Evolutionary conservation across 2,888 invertebrate species (phyloP).

Genomic region (Oligia fasciuncula): DNA sequence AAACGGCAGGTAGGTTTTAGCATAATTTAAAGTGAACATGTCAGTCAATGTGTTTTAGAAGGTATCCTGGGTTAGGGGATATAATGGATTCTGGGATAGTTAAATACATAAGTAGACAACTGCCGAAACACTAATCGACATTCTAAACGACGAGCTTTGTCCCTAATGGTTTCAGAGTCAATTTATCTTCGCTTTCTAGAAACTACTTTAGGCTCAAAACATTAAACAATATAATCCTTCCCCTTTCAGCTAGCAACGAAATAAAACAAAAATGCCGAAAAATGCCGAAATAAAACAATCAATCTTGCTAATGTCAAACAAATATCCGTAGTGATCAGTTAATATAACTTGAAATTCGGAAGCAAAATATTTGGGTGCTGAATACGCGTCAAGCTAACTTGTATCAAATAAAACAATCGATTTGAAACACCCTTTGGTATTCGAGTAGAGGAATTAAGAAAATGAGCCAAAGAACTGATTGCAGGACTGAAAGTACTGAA

Average conservation of each 20-base stretch:
- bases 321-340: slow-evolving; percentile 47
- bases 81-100: slow-evolving; percentile 24
- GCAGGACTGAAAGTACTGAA: neutral
- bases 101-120: slow-evolving; percentile 21
- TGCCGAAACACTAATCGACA: slow-evolving; percentile 36
- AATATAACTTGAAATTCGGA: slow-evolving; percentile 38
- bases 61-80: slow-evolving; percentile 18
- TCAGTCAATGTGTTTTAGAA: slow-evolving; percentile 27
- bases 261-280: slow-evolving; percentile 17
- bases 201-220: slow-evolving; percentile 19
- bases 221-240: slow-evolving; percentile 3
- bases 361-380: slow-evolving; percentile 19
- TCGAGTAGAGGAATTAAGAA: neutral
- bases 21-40: slow-evolving; percentile 43
- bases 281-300: slow-evolving; percentile 27
- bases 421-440: slow-evolving; percentile 22
- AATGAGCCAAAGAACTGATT: slow-evolving; percentile 25
- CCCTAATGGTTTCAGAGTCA: slow-evolving; percentile 31
- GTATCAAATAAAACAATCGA: slow-evolving; percentile 54
- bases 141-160: slow-evolving; percentile 15
- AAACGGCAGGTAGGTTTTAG: slow-evolving; percentile 3
- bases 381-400: slow-evolving; percentile 52
- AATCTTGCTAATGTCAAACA: slow-evolving; percentile 51
- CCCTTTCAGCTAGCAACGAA: slow-evolving; percentile 3
- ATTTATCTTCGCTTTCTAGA: slow-evolving; percentile 14